Base-by-base conservation (phyloP, 1,140 invertebrate species). In the Belonocnema kinseyi region DNA sequence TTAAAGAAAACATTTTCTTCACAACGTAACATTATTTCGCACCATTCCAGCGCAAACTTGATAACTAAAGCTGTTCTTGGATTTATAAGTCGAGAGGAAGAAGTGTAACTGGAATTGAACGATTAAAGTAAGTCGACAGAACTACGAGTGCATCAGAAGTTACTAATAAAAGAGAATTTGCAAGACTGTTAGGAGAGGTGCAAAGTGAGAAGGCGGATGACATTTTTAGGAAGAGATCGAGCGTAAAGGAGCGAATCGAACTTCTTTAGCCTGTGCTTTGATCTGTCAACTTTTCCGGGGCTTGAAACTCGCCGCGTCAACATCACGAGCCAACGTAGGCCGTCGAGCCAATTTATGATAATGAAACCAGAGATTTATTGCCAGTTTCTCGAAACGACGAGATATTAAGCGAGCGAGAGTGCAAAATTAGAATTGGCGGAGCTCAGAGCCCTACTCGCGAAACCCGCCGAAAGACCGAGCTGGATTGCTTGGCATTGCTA, bases 301-400 rank as follows among this genome's bases (percentile, higher is more conserved):
- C 61, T 77, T 76, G 75, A 72, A 78, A 71, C 79, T 52, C 75
- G 61, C 52, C 81, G 79, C 80, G 84, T 85, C 84, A 84, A 83
- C 81, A 83, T 86, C 82, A 84, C 76, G 79, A 66, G 73, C 73
- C 80, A 79, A 82, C 82, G 82, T 80, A 51, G 71, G 80, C 79
- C 80, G 80, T 82, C 83, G 80, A 40, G 79, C 85, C 83, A 86
- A 86, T 86, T 86, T 85, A 86, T 86, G 85, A 86, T 85, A 86
- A 86, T 86, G 85, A 86, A 86, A 83, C 83, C 72, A 58, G 77
- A 86, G 85, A 86, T 86, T 86, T 86, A 86, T 85, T 73, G 82
- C 82, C 77, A 79, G 79, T 79, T 86, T 82, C 83, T 79, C 79
- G 83, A 79, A 76, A 84, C 85, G 85, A 80, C 83, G 80, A 84